Percentiles rank a stretch among this genome's conserved stretches.
Evolutionary conservation across 2,888 invertebrate genomes (phyloP).

Genomic region (Drosophila setosimentum): DNA sequence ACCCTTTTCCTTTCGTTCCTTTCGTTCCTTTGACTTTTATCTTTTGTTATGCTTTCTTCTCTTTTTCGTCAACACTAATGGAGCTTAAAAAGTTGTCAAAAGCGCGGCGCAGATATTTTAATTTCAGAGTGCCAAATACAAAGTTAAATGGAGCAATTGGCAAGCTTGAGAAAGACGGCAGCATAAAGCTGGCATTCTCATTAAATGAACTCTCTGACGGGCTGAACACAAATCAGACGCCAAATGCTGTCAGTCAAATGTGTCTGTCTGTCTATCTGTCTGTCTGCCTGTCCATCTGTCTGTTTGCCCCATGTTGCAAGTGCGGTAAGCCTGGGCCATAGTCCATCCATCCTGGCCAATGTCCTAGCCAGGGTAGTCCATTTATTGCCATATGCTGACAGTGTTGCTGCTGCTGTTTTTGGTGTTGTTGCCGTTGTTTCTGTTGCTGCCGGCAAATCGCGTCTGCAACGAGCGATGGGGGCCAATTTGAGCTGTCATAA

Average conservation of each 20-base stretch:
- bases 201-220: conserved; percentile 61
- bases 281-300: background rate
- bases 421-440: background rate
- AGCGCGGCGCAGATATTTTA: conserved; percentile 75
- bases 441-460: conserved; percentile 69
- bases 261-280: background rate
- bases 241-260: conserved; percentile 65
- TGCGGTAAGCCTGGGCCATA: conserved; percentile 4
- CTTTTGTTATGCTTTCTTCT: conserved; percentile 65
- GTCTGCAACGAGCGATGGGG: conserved; percentile 66
- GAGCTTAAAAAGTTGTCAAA: conserved; percentile 79
- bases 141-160: conserved; percentile 62
- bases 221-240: conserved; percentile 69
- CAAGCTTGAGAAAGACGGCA: background rate
- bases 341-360: conserved; percentile 20
- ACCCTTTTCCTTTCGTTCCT: conserved; percentile 59
- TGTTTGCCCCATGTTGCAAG: background rate
- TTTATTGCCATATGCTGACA: conserved; percentile 80
- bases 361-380: conserved; percentile 49
- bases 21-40: conserved; percentile 21
- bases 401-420: conserved; percentile 59
- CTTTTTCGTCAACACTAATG: conserved; percentile 67
- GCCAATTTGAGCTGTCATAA: conserved; percentile 80
- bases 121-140: conserved; percentile 74
- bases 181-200: conserved; percentile 25